Conservation (phyloP, 2,797 vertebrate genomes). For the Capromys pilorides region DNA sequence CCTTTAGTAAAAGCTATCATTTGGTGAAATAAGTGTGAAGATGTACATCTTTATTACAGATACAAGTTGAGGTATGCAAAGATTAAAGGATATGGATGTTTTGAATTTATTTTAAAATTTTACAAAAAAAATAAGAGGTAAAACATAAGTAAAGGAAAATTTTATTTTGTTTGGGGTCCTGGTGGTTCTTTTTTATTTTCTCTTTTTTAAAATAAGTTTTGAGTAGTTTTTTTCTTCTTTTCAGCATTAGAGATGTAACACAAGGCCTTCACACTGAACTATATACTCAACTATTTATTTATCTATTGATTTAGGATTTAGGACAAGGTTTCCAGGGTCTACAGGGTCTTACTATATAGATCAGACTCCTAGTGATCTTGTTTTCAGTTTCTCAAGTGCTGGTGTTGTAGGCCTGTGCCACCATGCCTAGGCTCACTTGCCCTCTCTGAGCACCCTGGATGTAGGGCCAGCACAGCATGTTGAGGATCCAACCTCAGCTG, state of each 20-base stretch:
- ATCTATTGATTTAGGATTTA: too few relatives aligned
- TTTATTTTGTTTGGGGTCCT: not conserved
- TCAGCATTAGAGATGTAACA: not conserved
- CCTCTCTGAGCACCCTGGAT: too few relatives aligned
- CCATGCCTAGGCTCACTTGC: too few relatives aligned
- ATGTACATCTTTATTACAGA: not conserved
- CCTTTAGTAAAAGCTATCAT: not conserved
- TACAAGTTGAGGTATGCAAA: not conserved
- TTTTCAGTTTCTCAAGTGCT: too few relatives aligned
- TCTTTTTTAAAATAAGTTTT: constrained; percentile 9
- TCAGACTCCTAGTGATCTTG: too few relatives aligned
- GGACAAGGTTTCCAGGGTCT: too few relatives aligned
- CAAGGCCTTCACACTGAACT: not conserved
- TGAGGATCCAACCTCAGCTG: too few relatives aligned
- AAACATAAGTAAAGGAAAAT: not conserved
- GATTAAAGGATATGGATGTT: not conserved
- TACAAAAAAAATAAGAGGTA: not conserved
- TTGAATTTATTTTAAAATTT: not conserved
- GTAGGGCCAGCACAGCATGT: too few relatives aligned
- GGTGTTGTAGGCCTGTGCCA: too few relatives aligned
- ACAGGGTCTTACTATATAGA: too few relatives aligned
- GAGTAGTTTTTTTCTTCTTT: not conserved
- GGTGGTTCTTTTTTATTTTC: not conserved
- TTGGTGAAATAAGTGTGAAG: not conserved
- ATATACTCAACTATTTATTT: not conserved